Evolutionary conservation across 2,797 vertebrate genomes (phyloP).

Genomic region (Microctenopoma steveboyesi): DNA sequence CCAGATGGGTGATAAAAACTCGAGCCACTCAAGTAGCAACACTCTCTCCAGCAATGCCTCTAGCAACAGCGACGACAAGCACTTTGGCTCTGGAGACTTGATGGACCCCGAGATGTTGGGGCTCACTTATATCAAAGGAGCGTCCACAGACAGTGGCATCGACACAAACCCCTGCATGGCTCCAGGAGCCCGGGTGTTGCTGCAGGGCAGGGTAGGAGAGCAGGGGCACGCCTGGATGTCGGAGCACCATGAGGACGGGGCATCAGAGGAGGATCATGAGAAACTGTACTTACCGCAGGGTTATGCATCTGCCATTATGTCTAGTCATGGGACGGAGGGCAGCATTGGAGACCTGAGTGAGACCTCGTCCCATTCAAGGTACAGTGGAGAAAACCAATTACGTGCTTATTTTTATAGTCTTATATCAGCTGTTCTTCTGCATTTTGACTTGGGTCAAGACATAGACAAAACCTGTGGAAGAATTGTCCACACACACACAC

Average conservation of each 20-base stretch:
- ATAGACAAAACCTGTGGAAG: neutral
- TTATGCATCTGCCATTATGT: constrained; percentile 83
- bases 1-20: constrained; percentile 92
- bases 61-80: constrained; percentile 95
- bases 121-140: constrained; percentile 94
- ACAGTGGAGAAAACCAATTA: constrained; percentile 5
- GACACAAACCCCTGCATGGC: constrained; percentile 92
- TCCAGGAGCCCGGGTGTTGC: constrained; percentile 71
- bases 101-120: constrained; percentile 95
- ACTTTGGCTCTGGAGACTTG: constrained; percentile 93
- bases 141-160: constrained; percentile 96
- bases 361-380: constrained; percentile 95
- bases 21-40: constrained; percentile 96
- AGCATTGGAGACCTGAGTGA: constrained; percentile 94
- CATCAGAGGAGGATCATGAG: constrained; percentile 83
- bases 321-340: constrained; percentile 83
- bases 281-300: constrained; percentile 87
- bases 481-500: neutral
- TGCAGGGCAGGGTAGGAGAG: constrained; percentile 78
- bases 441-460: no score
- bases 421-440: neutral
- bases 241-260: constrained; percentile 77
- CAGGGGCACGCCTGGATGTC: constrained; percentile 83
- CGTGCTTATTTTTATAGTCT: neutral
- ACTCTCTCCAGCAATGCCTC: constrained; percentile 94